These are phyloP conservation scores for Nowickia ferox DNA, from an alignment of 2,888 invertebrate genomes.

Conservation along the genomic window DNA sequence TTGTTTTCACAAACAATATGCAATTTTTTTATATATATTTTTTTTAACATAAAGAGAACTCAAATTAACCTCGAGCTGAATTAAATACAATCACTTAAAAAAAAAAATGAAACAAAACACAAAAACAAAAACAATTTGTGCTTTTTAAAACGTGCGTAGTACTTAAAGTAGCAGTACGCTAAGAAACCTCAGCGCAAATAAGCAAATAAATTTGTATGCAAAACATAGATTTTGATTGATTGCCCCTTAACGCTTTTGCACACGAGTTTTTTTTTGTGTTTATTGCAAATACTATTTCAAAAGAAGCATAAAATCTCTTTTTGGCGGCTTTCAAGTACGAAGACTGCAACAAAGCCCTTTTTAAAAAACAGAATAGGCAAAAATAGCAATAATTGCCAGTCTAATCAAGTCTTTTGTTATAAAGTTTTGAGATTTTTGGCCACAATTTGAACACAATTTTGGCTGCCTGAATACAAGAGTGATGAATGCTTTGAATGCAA, in stretches of 20 bases:
- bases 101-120: conserved; percentile 13
- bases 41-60: conserved; percentile 2
- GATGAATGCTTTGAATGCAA: conserved; percentile 63
- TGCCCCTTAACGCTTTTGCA: conserved; percentile 56
- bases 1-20: conserved; percentile 12
- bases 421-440: conserved; percentile 45
- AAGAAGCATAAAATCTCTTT: conserved; percentile 25
- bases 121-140: conserved; percentile 36
- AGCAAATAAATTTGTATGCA: conserved; percentile 60
- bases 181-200: conserved; percentile 26
- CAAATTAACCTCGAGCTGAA: conserved; percentile 70
- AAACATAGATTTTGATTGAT: conserved; percentile 69
- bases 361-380: not conserved
- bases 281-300: conserved; percentile 16
- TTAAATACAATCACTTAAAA: conserved; percentile 37
- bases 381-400: conserved; percentile 23
- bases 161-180: conserved; percentile 51
- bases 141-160: conserved; percentile 56
- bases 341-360: conserved; percentile 43
- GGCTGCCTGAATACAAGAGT: conserved; percentile 18
- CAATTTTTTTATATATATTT: too few relatives aligned
- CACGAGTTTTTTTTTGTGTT: not conserved
- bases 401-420: conserved; percentile 29
- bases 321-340: conserved; percentile 17
- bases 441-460: conserved; percentile 12